Percentiles rank a stretch among this genome's conserved stretches.
Evolutionary conservation across 2,797 vertebrate genomes (phyloP).

Genomic region (Uromys caudimaculatus): DNA sequence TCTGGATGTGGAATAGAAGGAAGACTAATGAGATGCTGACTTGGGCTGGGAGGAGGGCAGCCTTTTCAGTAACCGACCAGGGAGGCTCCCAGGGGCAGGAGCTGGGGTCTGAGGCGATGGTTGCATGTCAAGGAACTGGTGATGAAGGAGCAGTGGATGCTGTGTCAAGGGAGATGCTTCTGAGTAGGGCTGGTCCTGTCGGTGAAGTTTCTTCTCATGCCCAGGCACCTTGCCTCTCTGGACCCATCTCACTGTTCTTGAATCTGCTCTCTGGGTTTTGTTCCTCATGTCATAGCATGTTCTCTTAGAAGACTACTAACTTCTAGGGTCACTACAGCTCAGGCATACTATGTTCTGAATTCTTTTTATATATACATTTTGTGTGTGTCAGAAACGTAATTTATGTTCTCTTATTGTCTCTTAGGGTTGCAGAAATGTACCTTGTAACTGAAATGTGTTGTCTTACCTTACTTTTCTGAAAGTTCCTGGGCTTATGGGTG

Average conservation of each 20-base stretch:
- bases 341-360: constrained; percentile 6
- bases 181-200: neutral
- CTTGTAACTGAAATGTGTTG: neutral
- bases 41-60: no score
- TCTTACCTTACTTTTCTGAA: constrained; percentile 16
- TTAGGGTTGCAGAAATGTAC: constrained; percentile 19
- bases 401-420: neutral
- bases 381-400: neutral
- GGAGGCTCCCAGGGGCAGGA: neutral
- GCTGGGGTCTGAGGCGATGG: neutral
- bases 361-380: neutral
- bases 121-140: neutral
- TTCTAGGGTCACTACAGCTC: neutral
- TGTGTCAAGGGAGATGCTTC: neutral
- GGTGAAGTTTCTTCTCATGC: neutral
- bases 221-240: neutral
- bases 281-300: neutral
- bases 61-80: neutral
- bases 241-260: neutral
- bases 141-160: neutral
- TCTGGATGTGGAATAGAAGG: neutral
- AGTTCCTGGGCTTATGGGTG: neutral
- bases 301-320: neutral
- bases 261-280: neutral
- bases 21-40: neutral